A percentile compares a stretch with the other conserved stretches of the same genome.
Evolutionary conservation across 2,113 vertebrate species (phyloP).

Genomic region (Myrmophylax atrothorax): DNA sequence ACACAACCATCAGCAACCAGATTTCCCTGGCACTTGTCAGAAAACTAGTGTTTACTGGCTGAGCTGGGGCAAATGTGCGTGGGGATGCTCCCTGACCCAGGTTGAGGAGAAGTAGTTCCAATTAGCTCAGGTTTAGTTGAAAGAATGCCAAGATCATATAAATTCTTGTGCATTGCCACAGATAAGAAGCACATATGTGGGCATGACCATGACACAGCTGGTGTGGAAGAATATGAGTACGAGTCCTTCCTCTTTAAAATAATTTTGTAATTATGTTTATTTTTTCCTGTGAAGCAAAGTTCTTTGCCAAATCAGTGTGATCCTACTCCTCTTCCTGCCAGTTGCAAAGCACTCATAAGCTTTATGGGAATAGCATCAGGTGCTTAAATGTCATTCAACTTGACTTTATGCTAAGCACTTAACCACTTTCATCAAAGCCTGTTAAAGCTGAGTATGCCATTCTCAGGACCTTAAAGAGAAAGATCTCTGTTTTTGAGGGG

Average conservation of each 20-base stretch:
- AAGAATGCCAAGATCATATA: neutral
- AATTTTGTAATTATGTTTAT: neutral
- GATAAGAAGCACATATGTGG: accelerated
- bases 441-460: neutral
- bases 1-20: neutral
- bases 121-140: neutral
- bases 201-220: accelerated
- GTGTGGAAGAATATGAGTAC: neutral
- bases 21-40: neutral
- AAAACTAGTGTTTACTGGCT: neutral
- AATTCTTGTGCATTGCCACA: neutral
- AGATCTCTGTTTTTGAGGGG: neutral
- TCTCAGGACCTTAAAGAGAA: neutral
- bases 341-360: neutral
- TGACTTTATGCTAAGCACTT: neutral
- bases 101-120: neutral
- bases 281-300: neutral
- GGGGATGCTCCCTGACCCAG: neutral
- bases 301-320: neutral
- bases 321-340: neutral
- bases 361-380: neutral
- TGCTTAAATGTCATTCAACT: neutral
- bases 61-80: accelerated
- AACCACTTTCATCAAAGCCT: neutral
- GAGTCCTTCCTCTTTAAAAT: neutral